Percentiles rank a stretch among this genome's conserved stretches.
phyloP scores from a whole-genome alignment of 2,113 vertebrate species.

The Upupa epops region DNA sequence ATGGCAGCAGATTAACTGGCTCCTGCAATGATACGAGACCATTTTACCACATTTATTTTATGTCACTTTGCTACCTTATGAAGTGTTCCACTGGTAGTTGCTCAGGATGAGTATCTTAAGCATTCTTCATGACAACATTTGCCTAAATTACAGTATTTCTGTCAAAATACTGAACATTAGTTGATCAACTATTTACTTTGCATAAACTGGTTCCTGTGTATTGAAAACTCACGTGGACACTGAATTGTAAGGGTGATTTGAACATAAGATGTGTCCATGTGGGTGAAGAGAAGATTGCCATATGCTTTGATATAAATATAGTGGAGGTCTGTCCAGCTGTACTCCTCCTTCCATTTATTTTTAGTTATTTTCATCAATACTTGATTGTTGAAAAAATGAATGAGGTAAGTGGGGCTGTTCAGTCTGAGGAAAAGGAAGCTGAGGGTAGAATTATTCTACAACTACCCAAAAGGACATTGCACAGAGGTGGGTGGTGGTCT shows the following conservation, averaged over 20 bases:
- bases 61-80: background rate
- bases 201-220: background rate
- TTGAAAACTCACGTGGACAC: background rate
- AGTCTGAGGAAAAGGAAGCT: too few relatives aligned
- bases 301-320: background rate
- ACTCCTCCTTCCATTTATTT: background rate
- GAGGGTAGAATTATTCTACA: too few relatives aligned
- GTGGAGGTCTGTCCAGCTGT: background rate
- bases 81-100: background rate
- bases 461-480: too few relatives aligned
- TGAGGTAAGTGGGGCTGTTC: too few relatives aligned
- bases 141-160: background rate
- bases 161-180: background rate
- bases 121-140: background rate
- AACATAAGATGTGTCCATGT: background rate
- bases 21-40: background rate
- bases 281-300: background rate
- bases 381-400: background rate
- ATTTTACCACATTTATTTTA: background rate
- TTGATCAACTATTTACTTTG: background rate
- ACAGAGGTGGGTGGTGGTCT: too few relatives aligned
- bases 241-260: background rate
- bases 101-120: background rate
- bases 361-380: background rate
- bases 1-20: background rate